Base-by-base conservation (phyloP, 2,888 invertebrate genomes). In the Caenorhabditis sp. region DNA sequence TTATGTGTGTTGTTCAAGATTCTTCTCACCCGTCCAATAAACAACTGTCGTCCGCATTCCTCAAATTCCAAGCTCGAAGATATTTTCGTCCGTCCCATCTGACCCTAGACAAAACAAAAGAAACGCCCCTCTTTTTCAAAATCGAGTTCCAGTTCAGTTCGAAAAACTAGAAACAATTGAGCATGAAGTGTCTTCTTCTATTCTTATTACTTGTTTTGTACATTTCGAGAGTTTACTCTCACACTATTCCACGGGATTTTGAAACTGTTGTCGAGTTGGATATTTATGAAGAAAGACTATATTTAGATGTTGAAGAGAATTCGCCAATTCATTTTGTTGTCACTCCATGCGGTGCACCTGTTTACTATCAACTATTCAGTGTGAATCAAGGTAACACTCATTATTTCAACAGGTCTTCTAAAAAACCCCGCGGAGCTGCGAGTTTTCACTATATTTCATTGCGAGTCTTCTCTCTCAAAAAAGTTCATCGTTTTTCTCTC, bases 331-430 rank as follows among this genome's bases (percentile, higher is more conserved):
- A 77, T 58, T 51, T 81, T 62, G 70, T 70, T 37, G 65, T 84
- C 4, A 84, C 84, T 1, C 84, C 84, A 0, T 84, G 84, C 58
- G 79, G 80, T 24, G 72, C 72, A 24, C 37, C 74, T 3, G 76
- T 84, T 51, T 82, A 84, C 59, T 84, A 82, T 82, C 78, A 83
- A 54, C 66, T 84, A 3, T 81, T 74, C 60, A 54, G 69, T 19
- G 49, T 69, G 14, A 57, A 62, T 50, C 43, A 60, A 53, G 75
- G 77, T 75, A 31, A 49, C 31, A 31, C 10, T 31, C 10, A 31
- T 31, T 31, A n/a, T n/a, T n/a, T n/a, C n/a, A n/a, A n/a, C n/a
- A n/a, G n/a, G n/a, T n/a, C n/a, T n/a, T n/a, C n/a, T n/a, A n/a
- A n/a, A n/a, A n/a, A n/a, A n/a, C n/a, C n/a, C n/a, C n/a, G n/a